These are phyloP conservation scores for Trichopoda pennipes DNA, from an alignment of 2,888 invertebrate genomes.

Conservation along the genomic window DNA sequence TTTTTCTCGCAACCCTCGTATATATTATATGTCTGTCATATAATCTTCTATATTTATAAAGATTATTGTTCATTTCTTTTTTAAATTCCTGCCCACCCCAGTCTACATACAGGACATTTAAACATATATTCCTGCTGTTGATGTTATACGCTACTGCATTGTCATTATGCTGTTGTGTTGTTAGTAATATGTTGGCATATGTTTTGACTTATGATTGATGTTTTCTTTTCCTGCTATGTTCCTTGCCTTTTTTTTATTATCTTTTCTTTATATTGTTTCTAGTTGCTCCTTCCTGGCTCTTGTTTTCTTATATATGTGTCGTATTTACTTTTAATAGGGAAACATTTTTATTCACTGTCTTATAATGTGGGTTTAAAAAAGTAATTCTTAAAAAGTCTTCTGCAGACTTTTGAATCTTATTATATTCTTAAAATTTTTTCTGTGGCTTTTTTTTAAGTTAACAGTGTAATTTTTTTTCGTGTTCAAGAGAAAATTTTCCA, in stretches of 20 bases:
- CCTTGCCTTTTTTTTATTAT: constrained; percentile 24
- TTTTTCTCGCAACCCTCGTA: neutral
- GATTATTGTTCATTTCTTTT: constrained; percentile 48
- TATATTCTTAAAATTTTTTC: too few species aligned
- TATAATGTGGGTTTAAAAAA: constrained; percentile 31
- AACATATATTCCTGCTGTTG: neutral
- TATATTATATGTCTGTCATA: neutral
- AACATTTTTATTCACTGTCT: constrained; percentile 35
- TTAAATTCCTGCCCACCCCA: neutral
- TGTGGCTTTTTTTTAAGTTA: too few species aligned
- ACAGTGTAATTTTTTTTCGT: too few species aligned
- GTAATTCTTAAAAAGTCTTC: constrained; percentile 4
- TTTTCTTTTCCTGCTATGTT: constrained; percentile 29
- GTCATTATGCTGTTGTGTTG: constrained; percentile 36
- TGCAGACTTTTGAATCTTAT: constrained; percentile 8
- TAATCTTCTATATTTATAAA: constrained; percentile 21
- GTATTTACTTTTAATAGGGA: constrained; percentile 1
- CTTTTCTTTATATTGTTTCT: constrained; percentile 24
- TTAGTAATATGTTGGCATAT: constrained; percentile 50
- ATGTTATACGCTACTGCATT: neutral
- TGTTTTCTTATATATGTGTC: constrained; percentile 38
- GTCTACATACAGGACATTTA: neutral
- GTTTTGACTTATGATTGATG: constrained; percentile 68
- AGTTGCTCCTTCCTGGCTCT: constrained; percentile 31
- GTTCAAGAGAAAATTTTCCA: too few species aligned